phyloP scores from a whole-genome alignment of 2,888 invertebrate genomes.

The Stenolophus ochropezus region DNA sequence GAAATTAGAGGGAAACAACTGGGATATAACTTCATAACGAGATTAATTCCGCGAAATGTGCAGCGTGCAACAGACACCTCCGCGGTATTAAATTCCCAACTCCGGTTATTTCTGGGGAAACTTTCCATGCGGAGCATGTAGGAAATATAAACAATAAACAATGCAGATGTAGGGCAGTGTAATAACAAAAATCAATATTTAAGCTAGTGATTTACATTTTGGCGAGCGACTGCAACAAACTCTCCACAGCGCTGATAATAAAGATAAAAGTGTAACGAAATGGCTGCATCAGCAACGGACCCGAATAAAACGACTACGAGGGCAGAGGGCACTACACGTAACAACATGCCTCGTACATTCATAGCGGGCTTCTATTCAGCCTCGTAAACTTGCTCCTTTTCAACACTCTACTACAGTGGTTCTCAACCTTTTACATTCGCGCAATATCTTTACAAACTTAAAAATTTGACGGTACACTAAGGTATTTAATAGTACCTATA shows the following conservation, averaged over 20 bases:
- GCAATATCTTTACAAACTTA: too few species aligned
- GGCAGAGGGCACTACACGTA: neutral
- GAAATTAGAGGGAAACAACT: neutral
- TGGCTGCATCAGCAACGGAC: neutral
- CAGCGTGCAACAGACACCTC: neutral
- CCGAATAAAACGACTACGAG: neutral
- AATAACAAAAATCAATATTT: conserved; percentile 35
- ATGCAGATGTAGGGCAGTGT: neutral
- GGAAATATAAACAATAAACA: neutral
- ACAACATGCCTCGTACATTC: neutral
- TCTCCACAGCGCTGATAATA: neutral
- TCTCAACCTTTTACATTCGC: too few species aligned
- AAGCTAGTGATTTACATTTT: conserved; percentile 2
- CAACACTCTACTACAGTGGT: too few species aligned
- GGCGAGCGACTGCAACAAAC: conserved; percentile 6
- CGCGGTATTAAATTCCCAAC: neutral
- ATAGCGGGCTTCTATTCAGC: neutral
- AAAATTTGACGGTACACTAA: too few species aligned
- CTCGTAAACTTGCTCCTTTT: neutral
- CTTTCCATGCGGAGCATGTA: neutral
- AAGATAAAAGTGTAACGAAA: conserved; percentile 11
- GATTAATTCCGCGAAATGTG: neutral
- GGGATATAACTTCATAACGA: neutral
- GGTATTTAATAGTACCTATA: too few species aligned
- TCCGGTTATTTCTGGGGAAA: neutral